Conservation (phyloP, 2,113 vertebrate species). For the Naja naja region DNA sequence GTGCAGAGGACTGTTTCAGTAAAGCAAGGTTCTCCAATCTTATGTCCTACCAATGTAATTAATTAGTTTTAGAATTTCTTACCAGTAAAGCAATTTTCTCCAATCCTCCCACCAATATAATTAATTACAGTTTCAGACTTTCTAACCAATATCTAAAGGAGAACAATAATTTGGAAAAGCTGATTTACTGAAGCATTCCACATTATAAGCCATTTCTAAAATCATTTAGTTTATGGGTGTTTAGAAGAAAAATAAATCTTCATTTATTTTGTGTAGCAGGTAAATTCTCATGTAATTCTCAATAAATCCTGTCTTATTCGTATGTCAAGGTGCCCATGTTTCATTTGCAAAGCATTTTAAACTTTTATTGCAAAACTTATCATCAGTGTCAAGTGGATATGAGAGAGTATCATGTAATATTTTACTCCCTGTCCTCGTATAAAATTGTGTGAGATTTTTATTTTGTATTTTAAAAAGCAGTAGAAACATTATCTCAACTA, state of each 20-base stretch:
- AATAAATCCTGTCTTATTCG: not conserved
- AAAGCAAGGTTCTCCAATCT: not conserved
- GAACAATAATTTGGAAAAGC: not conserved
- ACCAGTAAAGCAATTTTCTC: too few relatives aligned
- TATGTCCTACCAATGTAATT: not conserved
- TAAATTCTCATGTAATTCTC: not conserved
- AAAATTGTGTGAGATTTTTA: not conserved
- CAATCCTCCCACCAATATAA: too few relatives aligned
- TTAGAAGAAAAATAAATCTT: not conserved
- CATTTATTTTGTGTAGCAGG: not conserved
- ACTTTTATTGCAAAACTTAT: not conserved
- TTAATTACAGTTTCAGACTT: not conserved
- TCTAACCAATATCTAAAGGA: not conserved
- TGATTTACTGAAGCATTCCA: not conserved
- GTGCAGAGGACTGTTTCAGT: not conserved
- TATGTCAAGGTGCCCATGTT: not conserved
- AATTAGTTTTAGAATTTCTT: too few relatives aligned
- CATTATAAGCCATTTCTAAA: not conserved
- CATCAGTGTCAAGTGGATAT: not conserved
- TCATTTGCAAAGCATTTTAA: not conserved
- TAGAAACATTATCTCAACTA: not conserved
- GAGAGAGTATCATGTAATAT: not conserved
- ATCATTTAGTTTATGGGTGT: not conserved
- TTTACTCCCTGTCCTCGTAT: not conserved
- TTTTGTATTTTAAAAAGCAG: not conserved